Evolutionary conservation across 2,888 invertebrate species (phyloP), one percentile per base, ranked within the genome.

Genomic region (Portevinia maculata): DNA sequence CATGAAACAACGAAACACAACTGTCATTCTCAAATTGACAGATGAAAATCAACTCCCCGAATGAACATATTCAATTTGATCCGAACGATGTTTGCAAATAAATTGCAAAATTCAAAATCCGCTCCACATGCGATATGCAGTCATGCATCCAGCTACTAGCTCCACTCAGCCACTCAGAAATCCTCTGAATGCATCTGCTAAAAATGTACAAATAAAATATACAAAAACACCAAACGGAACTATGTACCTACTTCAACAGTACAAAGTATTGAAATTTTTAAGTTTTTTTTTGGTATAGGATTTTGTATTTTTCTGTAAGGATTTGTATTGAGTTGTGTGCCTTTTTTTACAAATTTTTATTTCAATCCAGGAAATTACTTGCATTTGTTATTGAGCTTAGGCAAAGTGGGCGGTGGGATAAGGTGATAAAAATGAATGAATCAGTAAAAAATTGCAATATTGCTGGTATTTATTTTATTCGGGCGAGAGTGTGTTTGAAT

Each of bases 1-100:
- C 71, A 78, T 71, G 83, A 76, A 83, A 83, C 67, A 83, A 83
- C 83, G 71, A 78, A 83, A 62, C 76, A 83, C 76, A 83, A 83
- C 83, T 76, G 83, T 78, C 83, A 83, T 83, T 83, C 83, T 84
- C 84, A 84, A 85, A 84, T 85, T 84, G 85, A 85, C 85, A 85
- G 84, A 84, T 84, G 84, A 85, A 85, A 85, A 85, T 84, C 84
- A 84, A 84, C 85, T 84, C 84, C 76, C 79, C 78, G 78, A 79
- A 85, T 85, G 84, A 85, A 85, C 84, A 84, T 85, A 85, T 85
- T 85, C 85, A 85, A 85, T 85, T 85, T 85, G 85, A 84, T 84
- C 74, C 71, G 83, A 78, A 84, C 76, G 83, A 85, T 85, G 83
- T 85, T 84, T 84, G 79, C 71, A 84, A 85, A 85, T 85, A 85